A percentile compares a stretch with the other conserved stretches of the same genome.
Conservation (phyloP, 2,888 invertebrate species). For the Nephrotoma appendiculata region DNA sequence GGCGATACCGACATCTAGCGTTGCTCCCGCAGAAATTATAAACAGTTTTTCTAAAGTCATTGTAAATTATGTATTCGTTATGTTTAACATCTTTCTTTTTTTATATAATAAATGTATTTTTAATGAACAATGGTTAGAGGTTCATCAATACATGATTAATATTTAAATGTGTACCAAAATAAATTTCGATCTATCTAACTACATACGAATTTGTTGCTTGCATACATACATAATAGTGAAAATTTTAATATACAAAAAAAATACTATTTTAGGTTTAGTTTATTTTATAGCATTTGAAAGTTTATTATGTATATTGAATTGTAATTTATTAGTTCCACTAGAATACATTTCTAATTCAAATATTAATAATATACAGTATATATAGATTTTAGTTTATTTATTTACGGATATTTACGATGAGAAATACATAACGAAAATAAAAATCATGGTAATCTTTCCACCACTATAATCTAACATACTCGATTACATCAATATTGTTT, state of each 20-base stretch:
- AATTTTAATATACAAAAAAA: background rate
- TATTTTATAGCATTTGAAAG: background rate
- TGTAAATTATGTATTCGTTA: no score
- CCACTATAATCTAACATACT: background rate
- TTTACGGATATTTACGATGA: background rate
- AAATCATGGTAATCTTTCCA: background rate
- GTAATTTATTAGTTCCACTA: background rate
- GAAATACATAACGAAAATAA: background rate
- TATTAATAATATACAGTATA: background rate
- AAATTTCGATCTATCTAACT: background rate
- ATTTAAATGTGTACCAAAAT: background rate
- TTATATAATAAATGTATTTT: background rate
- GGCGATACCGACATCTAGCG: no score
- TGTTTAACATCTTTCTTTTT: no score
- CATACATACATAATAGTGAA: background rate
- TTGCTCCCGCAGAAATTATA: no score
- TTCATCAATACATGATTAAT: background rate
- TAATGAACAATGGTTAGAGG: background rate
- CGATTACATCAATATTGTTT: background rate
- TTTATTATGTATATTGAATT: background rate
- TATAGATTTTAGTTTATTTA: background rate
- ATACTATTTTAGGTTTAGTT: background rate
- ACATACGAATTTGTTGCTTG: background rate
- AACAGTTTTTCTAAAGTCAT: no score
- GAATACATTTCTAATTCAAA: background rate